Percentiles rank a stretch among this genome's conserved stretches.
These are phyloP conservation scores for Ploceus nigricollis DNA, from an alignment of 2,113 vertebrate genomes.

Conservation along the genomic window DNA sequence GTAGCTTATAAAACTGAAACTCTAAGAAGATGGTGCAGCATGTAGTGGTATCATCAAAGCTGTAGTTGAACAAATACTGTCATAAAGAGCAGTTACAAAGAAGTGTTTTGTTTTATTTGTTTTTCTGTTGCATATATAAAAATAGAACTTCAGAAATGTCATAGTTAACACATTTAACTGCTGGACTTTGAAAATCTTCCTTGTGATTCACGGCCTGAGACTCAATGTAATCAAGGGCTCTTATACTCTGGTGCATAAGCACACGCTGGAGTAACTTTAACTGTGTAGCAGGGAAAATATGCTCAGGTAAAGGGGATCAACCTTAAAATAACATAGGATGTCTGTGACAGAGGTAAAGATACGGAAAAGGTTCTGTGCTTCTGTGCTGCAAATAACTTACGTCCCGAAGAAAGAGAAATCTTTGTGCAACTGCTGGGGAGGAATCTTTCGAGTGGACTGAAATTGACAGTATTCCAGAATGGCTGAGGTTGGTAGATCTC, in stretches of 20 bases:
- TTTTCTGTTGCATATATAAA: slow-evolving; percentile 57
- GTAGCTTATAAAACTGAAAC: slow-evolving; percentile 68
- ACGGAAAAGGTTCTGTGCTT: not conserved
- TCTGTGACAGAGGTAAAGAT: not conserved
- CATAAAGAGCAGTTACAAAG: slow-evolving; percentile 56
- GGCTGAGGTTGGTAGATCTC: not conserved
- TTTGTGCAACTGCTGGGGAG: not conserved
- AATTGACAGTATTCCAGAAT: not conserved
- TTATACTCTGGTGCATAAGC: slow-evolving; percentile 46
- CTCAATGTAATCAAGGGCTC: slow-evolving; percentile 75
- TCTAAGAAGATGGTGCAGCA: slow-evolving; percentile 57
- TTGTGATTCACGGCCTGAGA: slow-evolving; percentile 77
- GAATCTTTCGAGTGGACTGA: not conserved
- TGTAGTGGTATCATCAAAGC: slow-evolving; percentile 29
- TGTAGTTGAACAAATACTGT: slow-evolving; percentile 66
- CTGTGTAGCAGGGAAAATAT: not conserved
- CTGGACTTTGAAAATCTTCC: slow-evolving; percentile 72
- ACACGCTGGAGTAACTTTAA: not conserved
- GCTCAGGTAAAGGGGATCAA: not conserved
- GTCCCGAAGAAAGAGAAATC: not conserved
- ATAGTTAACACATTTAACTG: slow-evolving; percentile 66
- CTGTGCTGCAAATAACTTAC: not conserved
- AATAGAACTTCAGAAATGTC: slow-evolving; percentile 74
- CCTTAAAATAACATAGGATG: not conserved
- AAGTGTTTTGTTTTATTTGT: slow-evolving; percentile 6